phyloP scores from a whole-genome alignment of 2,888 invertebrate genomes.

The Rapana venosa region DNA sequence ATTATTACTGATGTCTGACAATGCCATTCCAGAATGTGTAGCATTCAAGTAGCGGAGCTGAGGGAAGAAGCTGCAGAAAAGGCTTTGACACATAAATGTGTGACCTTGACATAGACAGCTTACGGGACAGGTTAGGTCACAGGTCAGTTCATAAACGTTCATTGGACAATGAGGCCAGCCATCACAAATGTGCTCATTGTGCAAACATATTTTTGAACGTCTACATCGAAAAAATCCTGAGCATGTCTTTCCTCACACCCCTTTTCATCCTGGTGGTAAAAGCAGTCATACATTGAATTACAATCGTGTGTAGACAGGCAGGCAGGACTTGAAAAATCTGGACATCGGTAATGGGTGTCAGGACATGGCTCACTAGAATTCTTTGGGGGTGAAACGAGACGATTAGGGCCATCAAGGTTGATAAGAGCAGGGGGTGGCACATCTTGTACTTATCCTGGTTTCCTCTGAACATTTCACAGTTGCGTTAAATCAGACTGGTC shows the following conservation, averaged over 20 bases:
- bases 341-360: conserved; percentile 20
- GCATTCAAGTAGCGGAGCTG: conserved; percentile 22
- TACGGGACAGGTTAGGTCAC: conserved; percentile 16
- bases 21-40: background rate
- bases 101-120: conserved; percentile 25
- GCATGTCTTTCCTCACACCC: conserved; percentile 26
- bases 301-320: conserved; percentile 26
- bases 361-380: background rate
- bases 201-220: background rate
- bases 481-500: background rate
- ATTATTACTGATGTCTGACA: background rate
- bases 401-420: background rate
- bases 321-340: background rate
- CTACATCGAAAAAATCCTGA: conserved; percentile 20
- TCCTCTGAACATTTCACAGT: background rate
- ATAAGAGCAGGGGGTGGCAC: background rate
- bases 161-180: conserved; percentile 26
- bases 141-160: background rate
- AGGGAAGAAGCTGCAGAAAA: background rate
- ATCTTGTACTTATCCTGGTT: background rate
- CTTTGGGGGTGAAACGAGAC: background rate
- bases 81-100: conserved; percentile 8
- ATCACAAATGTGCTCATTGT: conserved; percentile 28
- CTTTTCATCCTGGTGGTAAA: background rate
- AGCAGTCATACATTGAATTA: conserved; percentile 16